Evolutionary conservation across 2,797 vertebrate genomes (phyloP), one percentile per base, ranked within the genome.

Genomic region (Micropoecilia bifurca): DNA sequence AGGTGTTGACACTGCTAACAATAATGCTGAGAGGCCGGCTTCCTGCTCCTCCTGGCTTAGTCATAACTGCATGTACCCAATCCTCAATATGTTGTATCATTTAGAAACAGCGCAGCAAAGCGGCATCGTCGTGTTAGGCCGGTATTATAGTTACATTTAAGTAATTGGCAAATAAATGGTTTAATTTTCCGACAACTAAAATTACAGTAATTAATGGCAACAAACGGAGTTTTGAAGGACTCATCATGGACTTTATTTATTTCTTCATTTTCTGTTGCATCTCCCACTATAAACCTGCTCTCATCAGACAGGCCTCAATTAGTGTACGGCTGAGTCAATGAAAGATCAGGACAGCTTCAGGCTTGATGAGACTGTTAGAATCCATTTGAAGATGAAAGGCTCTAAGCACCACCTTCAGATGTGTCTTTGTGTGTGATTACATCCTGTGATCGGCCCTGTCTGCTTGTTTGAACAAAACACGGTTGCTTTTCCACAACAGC

Each of bases 1-100:
- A 85, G 80, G 75, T 80, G 81, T 77, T 86, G 85, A 87, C 83
- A 83, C 57, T 71, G 80, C 68, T 83, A 75, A 82, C 28, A 28
- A 75, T 84, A 80, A 80, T 46, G 45, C 79, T 74, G 79, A 80
- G 77, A 80, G 75, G 77, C 39, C 77, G 79, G 66, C 84, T 83
- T 80, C 68, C 41, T 78, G 25, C 71, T 73, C 59, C 63, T 55
- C 39, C 63, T 41, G 73, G 78, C 79, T 81, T 75, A 88, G 75
- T 79, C 82, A 66, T 25, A 41, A 47, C n/a, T 72, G 77, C 20
- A 47, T 20, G 41, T 63, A 41, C 73, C 50, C 50, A 33, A 47
- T 18, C 18, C 71, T 3, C 50, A 39, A 41, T 74, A 48, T 66
- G 18, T 69, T 71, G 43, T 72, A 59, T 45, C 12, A n/a, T 16